Conservation (phyloP, 2,113 vertebrate genomes). For the Hippocampus barbouri region DNA sequence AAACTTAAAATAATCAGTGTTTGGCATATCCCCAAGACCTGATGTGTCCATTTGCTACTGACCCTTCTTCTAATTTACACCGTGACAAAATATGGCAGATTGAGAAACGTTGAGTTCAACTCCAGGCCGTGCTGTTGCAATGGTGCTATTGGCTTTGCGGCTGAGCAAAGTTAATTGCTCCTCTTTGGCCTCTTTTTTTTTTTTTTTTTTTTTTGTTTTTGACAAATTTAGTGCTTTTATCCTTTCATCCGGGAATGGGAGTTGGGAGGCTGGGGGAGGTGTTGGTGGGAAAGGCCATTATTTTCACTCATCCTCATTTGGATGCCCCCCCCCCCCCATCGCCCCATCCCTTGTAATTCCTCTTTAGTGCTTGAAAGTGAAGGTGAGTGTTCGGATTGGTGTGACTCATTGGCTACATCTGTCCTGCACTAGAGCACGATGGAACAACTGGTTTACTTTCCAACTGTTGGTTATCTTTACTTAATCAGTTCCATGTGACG, state of each 20-base stretch:
- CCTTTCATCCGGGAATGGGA: not conserved
- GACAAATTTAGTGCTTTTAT: not conserved
- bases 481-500: not conserved
- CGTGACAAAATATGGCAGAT: not conserved
- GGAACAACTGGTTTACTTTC: not conserved
- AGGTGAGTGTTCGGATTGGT: not conserved
- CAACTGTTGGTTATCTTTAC: not conserved
- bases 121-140: not conserved
- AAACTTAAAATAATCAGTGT: not conserved
- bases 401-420: not conserved
- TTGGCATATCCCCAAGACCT: not conserved
- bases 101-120: constrained; percentile 1
- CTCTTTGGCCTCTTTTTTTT: not conserved
- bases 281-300: too few relatives aligned
- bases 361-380: not conserved
- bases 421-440: not conserved
- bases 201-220: not conserved
- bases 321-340: too few relatives aligned
- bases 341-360: not conserved
- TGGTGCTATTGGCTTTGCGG: not conserved
- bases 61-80: not conserved
- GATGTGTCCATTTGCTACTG: not conserved
- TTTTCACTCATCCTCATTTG: too few relatives aligned
- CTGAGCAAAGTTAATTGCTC: not conserved
- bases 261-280: too few relatives aligned